These are phyloP conservation scores for Matsumyia berberina DNA, from an alignment of 2,888 invertebrate genomes.

Conservation along the genomic window DNA sequence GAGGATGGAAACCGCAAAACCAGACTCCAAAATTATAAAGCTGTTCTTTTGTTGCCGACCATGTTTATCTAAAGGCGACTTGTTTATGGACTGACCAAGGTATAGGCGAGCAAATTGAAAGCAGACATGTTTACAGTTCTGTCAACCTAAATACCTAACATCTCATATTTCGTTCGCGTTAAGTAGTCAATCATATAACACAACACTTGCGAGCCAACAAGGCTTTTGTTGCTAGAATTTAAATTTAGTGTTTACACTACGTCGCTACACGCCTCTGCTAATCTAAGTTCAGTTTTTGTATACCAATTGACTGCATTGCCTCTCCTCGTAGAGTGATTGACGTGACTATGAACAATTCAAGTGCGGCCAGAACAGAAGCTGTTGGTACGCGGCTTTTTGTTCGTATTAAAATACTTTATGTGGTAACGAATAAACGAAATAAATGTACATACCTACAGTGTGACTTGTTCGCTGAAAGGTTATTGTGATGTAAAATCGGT, in stretches of 20 bases:
- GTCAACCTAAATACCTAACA: background rate
- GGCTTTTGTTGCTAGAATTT: background rate
- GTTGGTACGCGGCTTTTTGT: background rate
- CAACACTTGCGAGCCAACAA: background rate
- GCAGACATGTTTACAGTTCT: constrained; percentile 24
- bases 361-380: constrained; percentile 8
- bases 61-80: constrained; percentile 8
- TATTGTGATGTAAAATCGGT: no score
- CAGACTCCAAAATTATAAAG: background rate
- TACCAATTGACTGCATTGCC: constrained; percentile 6
- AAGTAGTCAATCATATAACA: background rate
- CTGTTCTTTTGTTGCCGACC: background rate
- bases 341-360: constrained; percentile 8
- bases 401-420: background rate
- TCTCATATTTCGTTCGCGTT: constrained; percentile 1
- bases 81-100: constrained; percentile 15
- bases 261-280: constrained; percentile 14
- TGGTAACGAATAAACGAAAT: background rate
- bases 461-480: no score
- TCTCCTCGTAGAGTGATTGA: constrained; percentile 5
- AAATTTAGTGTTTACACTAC: constrained; percentile 7
- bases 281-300: constrained; percentile 2
- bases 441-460: no score
- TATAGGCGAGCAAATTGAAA: constrained; percentile 27
- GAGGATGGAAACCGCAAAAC: constrained; percentile 1